A percentile compares a stretch with the other conserved stretches of the same genome.
These are phyloP conservation scores for Gobionotothen gibberifrons DNA, from an alignment of 2,797 vertebrate species.

Conservation along the genomic window DNA sequence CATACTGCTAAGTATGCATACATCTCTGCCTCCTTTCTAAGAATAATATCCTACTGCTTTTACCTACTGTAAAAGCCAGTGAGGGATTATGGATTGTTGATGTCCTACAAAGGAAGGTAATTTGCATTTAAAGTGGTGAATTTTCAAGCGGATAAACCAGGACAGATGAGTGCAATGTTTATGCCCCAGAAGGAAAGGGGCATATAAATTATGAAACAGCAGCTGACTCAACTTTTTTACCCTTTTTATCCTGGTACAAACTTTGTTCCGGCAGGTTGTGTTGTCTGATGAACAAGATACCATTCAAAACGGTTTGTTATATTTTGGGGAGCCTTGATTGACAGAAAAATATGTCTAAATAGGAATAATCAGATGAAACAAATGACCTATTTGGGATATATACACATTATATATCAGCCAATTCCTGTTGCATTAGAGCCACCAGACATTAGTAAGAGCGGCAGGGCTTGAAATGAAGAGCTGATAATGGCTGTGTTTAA, in stretches of 20 bases:
- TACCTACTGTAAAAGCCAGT: constrained; percentile 61
- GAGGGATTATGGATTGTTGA: constrained; percentile 71
- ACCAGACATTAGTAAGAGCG: constrained; percentile 43
- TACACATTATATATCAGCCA: constrained; percentile 4
- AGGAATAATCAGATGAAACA: not conserved
- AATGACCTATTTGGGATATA: not conserved
- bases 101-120: constrained; percentile 72
- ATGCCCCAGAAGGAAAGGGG: constrained; percentile 46
- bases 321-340: not conserved
- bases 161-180: constrained; percentile 67
- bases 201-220: constrained; percentile 62
- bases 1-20: constrained; percentile 52
- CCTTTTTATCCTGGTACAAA: constrained; percentile 19
- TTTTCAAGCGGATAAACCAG: constrained; percentile 64
- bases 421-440: constrained; percentile 21
- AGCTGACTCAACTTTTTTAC: constrained; percentile 48
- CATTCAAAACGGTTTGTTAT: not conserved
- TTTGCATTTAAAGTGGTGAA: constrained; percentile 77
- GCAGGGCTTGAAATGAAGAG: constrained; percentile 71
- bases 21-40: constrained; percentile 52
- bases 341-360: not conserved
- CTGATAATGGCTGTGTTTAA: constrained; percentile 57
- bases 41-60: constrained; percentile 53
- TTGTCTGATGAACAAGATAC: not conserved
- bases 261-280: constrained; percentile 11